Percentiles rank a stretch among this genome's conserved stretches.
Conservation (phyloP, 2,888 invertebrate genomes). For the Dilophus febrilis region DNA sequence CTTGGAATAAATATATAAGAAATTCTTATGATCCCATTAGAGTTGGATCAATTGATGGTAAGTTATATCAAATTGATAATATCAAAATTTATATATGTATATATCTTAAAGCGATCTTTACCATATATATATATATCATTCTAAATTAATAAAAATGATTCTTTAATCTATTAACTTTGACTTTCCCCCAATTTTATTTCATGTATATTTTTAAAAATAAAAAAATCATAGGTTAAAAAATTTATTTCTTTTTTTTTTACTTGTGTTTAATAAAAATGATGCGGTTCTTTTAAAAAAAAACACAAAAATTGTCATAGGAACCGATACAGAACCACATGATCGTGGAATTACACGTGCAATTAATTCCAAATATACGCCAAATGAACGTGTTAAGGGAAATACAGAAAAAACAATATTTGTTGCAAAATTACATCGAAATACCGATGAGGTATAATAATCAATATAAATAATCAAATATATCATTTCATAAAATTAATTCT, state of each 20-base stretch:
- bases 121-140: not conserved
- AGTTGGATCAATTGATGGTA: slow-evolving; percentile 72
- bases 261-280: not conserved
- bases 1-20: slow-evolving; percentile 38
- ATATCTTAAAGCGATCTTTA: not conserved
- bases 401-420: slow-evolving; percentile 60
- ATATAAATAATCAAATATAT: slow-evolving; percentile 14
- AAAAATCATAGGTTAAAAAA: not conserved
- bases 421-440: slow-evolving; percentile 49
- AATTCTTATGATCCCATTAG: slow-evolving; percentile 63
- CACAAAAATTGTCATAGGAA: slow-evolving; percentile 27
- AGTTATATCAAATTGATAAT: slow-evolving; percentile 8
- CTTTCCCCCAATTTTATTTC: too few species aligned
- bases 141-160: too few species aligned
- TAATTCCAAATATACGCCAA: slow-evolving; percentile 44
- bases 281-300: not conserved
- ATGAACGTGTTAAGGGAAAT: slow-evolving; percentile 46
- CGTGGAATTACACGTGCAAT: slow-evolving; percentile 55
- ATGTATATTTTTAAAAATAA: not conserved
- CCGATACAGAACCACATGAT: slow-evolving; percentile 68
- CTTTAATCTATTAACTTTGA: too few species aligned
- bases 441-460: slow-evolving; percentile 36
- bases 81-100: not conserved
- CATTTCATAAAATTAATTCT: slow-evolving; percentile 7
- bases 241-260: not conserved